Evolutionary conservation across 2,113 vertebrate species (phyloP).

Genomic region (Sisor rabdophorus): DNA sequence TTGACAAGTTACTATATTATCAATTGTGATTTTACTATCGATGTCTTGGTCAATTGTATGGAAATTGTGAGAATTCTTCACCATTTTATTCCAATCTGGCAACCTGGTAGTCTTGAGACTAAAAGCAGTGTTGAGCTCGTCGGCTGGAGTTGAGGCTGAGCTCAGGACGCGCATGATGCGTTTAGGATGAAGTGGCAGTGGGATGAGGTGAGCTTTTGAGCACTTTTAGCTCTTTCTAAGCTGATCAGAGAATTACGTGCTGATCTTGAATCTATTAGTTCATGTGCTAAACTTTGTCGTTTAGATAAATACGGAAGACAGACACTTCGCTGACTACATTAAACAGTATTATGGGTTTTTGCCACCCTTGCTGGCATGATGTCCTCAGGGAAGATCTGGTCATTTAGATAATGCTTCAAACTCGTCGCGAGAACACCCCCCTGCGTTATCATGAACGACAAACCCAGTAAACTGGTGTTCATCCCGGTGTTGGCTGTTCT

Average conservation of each 20-base stretch:
- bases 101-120: neutral
- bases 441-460: constrained; percentile 83
- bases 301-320: neutral
- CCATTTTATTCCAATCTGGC: neutral
- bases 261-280: neutral
- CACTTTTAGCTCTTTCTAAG: neutral
- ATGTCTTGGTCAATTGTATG: no score
- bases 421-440: constrained; percentile 63
- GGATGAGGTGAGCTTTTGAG: neutral
- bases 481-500: constrained; percentile 85
- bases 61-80: no score
- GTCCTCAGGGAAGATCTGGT: constrained; percentile 30
- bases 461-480: constrained; percentile 88
- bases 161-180: neutral
- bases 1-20: no score
- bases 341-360: constrained; percentile 40
- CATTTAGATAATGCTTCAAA: constrained; percentile 55
- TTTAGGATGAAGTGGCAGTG: neutral
- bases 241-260: neutral
- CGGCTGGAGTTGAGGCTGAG: neutral
- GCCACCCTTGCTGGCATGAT: neutral
- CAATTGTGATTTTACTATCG: no score
- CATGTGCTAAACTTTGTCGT: constrained; percentile 20
- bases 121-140: neutral
- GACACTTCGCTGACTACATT: constrained; percentile 4